phyloP scores from a whole-genome alignment of 2,113 vertebrate species.

The Aptenodytes forsteri region DNA sequence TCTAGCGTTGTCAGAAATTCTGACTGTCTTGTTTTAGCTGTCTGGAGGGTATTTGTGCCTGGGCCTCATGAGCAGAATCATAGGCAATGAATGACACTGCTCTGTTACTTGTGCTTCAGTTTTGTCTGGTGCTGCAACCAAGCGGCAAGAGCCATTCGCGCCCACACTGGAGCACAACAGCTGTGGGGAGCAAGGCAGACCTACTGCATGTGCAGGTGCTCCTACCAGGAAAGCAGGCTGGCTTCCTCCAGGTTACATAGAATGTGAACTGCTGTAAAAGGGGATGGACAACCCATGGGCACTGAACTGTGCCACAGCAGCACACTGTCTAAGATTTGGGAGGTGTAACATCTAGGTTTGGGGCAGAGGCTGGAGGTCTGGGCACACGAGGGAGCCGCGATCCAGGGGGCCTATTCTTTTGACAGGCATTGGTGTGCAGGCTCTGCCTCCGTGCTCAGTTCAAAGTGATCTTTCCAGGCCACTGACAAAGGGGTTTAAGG shows the following conservation, averaged over 20 bases:
- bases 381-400: fast-evolving
- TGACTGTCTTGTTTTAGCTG: background rate
- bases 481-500: background rate
- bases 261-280: background rate
- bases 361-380: fast-evolving
- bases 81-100: background rate
- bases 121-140: background rate
- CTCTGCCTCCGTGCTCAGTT: background rate
- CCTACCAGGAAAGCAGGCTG: background rate
- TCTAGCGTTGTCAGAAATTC: background rate
- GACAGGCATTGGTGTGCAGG: background rate
- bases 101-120: background rate
- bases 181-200: background rate
- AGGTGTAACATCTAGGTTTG: background rate
- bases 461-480: background rate
- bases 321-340: background rate
- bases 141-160: fast-evolving
- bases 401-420: background rate
- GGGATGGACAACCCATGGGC: too few relatives aligned
- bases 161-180: fast-evolving
- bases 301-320: background rate
- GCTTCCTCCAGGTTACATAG: background rate
- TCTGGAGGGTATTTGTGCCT: background rate
- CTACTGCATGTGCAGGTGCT: background rate
- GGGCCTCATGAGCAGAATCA: background rate